Evolutionary conservation across 2,113 vertebrate genomes (phyloP).

Genomic region (Aspiorhynchus laticeps): DNA sequence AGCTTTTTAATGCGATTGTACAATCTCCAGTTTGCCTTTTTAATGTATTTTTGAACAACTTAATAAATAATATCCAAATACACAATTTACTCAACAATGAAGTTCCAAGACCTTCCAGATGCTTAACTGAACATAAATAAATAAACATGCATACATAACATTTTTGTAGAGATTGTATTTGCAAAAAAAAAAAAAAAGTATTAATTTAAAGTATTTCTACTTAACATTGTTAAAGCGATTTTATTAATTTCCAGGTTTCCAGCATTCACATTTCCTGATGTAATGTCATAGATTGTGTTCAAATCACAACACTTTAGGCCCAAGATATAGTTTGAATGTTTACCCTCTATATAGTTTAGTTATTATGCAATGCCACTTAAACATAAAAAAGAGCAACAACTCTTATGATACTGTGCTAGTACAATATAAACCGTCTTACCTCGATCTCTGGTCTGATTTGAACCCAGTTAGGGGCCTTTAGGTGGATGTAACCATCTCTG

Average conservation of each 20-base stretch:
- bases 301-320: background rate
- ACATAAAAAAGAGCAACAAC: background rate
- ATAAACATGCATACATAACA: background rate
- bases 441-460: background rate
- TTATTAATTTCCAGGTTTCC: background rate
- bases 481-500: background rate
- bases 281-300: background rate
- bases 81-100: background rate
- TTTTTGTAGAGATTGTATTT: background rate
- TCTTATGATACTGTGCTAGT: background rate
- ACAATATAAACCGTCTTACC: slow-evolving; percentile 11
- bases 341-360: background rate
- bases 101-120: background rate
- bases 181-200: background rate
- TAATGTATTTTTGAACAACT: background rate
- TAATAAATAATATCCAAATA: background rate
- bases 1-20: background rate
- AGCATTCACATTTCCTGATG: background rate
- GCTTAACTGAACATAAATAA: background rate
- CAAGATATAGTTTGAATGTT: background rate
- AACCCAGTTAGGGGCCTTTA: background rate
- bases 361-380: background rate
- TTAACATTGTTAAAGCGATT: background rate
- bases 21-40: background rate
- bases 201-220: background rate